Conservation (phyloP, 1,140 invertebrate species). For the Physella acuta region DNA sequence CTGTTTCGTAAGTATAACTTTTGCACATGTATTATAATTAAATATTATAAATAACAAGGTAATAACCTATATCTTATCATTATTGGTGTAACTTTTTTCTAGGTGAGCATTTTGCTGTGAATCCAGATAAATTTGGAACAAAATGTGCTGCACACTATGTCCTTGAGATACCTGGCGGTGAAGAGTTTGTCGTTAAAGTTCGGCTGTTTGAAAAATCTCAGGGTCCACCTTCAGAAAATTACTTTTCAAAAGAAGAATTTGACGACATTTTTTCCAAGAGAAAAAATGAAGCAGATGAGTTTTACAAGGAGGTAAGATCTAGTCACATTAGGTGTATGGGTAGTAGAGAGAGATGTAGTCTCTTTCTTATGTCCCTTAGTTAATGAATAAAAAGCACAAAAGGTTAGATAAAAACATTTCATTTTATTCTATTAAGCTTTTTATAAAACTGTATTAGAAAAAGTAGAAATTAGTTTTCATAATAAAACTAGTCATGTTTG, state of each 20-base stretch:
- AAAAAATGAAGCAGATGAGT: slow-evolving; percentile 52
- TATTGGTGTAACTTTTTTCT: no score
- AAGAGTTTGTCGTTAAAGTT: slow-evolving; percentile 40
- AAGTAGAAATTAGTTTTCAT: no score
- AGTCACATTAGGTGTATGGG: no score
- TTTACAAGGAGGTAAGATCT: slow-evolving; percentile 49
- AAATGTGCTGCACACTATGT: slow-evolving; percentile 58
- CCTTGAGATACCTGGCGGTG: slow-evolving; percentile 46
- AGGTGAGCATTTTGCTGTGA: slow-evolving; percentile 51
- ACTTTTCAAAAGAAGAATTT: slow-evolving; percentile 41
- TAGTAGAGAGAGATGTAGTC: neutral
- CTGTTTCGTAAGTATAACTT: slow-evolving; percentile 14
- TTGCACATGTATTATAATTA: no score
- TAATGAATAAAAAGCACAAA: neutral
- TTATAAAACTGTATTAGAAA: neutral
- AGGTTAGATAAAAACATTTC: neutral
- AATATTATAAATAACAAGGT: no score
- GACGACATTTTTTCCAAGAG: slow-evolving; percentile 46
- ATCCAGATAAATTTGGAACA: slow-evolving; percentile 53
- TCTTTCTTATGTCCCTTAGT: neutral
- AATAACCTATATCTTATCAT: no score
- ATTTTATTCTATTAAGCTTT: neutral
- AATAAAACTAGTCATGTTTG: no score
- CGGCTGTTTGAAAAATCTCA: slow-evolving; percentile 40
- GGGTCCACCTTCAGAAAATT: slow-evolving; percentile 29